Conservation (phyloP, 2,113 vertebrate genomes). For the Pteruthius melanotis region DNA sequence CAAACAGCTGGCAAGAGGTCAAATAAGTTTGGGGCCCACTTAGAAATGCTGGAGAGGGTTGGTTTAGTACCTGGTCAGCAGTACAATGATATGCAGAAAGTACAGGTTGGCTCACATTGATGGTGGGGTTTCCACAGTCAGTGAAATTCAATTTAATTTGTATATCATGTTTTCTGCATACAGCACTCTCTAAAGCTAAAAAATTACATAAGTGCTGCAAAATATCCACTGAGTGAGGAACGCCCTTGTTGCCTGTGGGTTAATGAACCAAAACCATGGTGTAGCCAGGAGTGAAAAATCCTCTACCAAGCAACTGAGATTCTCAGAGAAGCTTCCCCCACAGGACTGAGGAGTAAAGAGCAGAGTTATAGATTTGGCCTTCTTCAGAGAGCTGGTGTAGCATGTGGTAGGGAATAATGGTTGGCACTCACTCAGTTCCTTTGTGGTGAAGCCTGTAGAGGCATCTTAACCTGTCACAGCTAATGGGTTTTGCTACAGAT, state of each 20-base stretch:
- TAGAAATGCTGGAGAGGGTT: background rate
- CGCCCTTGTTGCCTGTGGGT: background rate
- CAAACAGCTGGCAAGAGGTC: background rate
- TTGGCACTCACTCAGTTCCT: conserved; percentile 41
- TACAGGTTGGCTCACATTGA: background rate
- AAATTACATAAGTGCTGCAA: background rate
- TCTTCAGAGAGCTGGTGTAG: background rate
- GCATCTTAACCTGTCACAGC: conserved; percentile 64
- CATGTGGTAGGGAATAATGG: background rate
- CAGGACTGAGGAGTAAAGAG: background rate
- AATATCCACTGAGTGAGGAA: background rate
- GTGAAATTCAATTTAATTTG: conserved; percentile 6
- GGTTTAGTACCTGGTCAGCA: background rate
- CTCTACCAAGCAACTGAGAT: background rate
- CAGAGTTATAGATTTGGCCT: background rate
- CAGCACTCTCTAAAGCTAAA: background rate
- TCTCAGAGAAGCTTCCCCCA: background rate
- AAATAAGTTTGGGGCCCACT: background rate
- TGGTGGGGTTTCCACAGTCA: background rate
- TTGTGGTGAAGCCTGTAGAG: conserved; percentile 38
- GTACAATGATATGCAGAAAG: background rate
- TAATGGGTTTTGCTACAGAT: conserved; percentile 56
- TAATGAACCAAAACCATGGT: background rate
- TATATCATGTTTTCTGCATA: background rate
- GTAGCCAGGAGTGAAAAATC: background rate